A percentile compares a stretch with the other conserved stretches of the same genome.
Conservation (phyloP, 2,888 invertebrate genomes). For the Theodoxus fluviatilis region DNA sequence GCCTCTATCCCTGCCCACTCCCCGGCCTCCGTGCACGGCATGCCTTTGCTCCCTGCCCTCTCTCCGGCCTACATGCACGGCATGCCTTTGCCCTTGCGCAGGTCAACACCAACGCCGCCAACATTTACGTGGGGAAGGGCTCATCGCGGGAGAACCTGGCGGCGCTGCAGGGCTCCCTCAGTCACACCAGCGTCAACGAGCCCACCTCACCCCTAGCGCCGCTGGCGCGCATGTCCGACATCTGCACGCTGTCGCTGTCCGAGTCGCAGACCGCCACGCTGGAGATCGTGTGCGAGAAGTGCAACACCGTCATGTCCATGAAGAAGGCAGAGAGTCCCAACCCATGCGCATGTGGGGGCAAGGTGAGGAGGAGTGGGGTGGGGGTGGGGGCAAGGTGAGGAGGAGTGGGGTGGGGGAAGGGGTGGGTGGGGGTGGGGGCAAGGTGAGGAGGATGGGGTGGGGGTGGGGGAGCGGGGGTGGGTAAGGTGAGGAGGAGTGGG, state of each 20-base stretch:
- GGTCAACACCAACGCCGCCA: slow-evolving; percentile 63
- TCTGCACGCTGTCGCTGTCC: slow-evolving; percentile 53
- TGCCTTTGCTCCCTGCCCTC: no score
- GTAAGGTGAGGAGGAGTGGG: no score
- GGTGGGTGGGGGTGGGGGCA: no score
- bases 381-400: no score
- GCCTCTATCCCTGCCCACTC: no score
- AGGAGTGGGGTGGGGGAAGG: no score
- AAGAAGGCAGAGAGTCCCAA: slow-evolving; percentile 39
- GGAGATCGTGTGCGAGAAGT: slow-evolving; percentile 63
- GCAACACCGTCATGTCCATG: slow-evolving; percentile 61
- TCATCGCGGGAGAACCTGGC: slow-evolving; percentile 59
- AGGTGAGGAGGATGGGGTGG: no score
- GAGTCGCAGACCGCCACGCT: slow-evolving; percentile 54
- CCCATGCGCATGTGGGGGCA: slow-evolving; percentile 43
- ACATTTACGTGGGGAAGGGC: slow-evolving; percentile 65
- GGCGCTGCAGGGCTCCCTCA: slow-evolving; percentile 31
- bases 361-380: slow-evolving; percentile 23
- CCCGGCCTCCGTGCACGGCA: no score
- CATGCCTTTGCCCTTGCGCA: no score
- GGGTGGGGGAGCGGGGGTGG: no score
- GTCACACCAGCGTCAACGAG: slow-evolving; percentile 32
- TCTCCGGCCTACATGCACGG: no score
- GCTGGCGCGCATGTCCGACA: slow-evolving; percentile 65
- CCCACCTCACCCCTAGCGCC: slow-evolving; percentile 51